phyloP scores from a whole-genome alignment of 1,140 invertebrate genomes.

The Pseudoatta argentina region DNA sequence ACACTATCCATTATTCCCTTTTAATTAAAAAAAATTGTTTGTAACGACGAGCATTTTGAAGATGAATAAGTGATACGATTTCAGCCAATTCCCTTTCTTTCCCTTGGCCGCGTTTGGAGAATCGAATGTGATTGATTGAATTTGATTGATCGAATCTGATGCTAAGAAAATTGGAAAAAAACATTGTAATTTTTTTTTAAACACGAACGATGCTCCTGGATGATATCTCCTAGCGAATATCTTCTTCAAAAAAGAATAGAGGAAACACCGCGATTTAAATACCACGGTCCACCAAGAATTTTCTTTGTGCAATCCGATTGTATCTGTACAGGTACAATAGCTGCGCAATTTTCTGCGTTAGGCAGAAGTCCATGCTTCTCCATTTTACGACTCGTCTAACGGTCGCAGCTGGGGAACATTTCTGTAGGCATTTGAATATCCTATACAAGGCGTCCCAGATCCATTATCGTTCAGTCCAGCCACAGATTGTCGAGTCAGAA shows the following conservation, averaged over 20 bases:
- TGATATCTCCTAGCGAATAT: conserved; percentile 4
- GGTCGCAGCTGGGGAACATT: conserved; percentile 23
- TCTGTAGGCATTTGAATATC: conserved; percentile 23
- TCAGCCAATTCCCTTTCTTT: not conserved
- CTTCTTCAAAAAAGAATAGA: conserved; percentile 5
- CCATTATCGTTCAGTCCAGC: not conserved
- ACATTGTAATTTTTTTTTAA: not conserved
- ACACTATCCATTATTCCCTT: not conserved
- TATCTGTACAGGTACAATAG: conserved; percentile 31
- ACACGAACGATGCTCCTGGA: not conserved
- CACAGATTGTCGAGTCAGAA: not conserved
- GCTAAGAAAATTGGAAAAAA: conserved; percentile 15
- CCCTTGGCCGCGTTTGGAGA: not conserved
- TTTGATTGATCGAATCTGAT: not conserved
- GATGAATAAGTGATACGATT: not conserved
- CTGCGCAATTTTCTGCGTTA: conserved; percentile 50
- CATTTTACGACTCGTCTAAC: conserved; percentile 41
- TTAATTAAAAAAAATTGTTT: not conserved
- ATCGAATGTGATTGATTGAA: not conserved
- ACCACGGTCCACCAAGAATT: conserved; percentile 50
- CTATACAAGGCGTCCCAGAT: conserved; percentile 6
- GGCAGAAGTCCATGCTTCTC: conserved; percentile 30
- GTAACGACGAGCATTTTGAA: not conserved
- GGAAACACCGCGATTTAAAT: conserved; percentile 23
- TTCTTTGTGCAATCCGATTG: conserved; percentile 33